Conservation (phyloP, 2,113 vertebrate genomes). For the Hydrolagus affinis region DNA sequence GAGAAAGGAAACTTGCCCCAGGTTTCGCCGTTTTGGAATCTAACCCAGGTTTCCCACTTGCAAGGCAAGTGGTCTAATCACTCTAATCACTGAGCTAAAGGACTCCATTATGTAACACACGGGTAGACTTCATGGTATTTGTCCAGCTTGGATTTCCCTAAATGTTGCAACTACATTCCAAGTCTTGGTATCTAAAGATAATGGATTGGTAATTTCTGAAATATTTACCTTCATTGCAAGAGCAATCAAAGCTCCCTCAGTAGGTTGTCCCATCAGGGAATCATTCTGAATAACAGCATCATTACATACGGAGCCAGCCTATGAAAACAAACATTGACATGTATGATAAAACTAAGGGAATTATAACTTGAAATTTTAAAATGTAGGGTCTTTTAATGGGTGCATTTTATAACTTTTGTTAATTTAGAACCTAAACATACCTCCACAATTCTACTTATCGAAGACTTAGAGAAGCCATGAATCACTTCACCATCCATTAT, state of each 20-base stretch:
- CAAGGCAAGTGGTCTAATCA: no score
- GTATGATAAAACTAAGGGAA: background rate
- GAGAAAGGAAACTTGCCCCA: no score
- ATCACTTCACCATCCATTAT: slow-evolving; percentile 75
- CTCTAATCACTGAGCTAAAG: no score
- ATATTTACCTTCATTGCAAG: slow-evolving; percentile 88
- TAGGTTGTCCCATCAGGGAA: slow-evolving; percentile 84
- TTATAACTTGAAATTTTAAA: background rate
- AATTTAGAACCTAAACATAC: slow-evolving; percentile 50
- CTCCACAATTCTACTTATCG: slow-evolving; percentile 82
- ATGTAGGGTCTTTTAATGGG: background rate
- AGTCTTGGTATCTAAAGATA: background rate
- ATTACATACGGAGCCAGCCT: slow-evolving; percentile 92
- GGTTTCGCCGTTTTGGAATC: no score
- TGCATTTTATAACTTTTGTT: background rate
- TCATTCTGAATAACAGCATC: slow-evolving; percentile 86
- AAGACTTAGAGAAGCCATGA: slow-evolving; percentile 80
- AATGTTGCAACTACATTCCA: no score
- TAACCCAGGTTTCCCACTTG: no score
- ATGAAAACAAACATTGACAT: slow-evolving; percentile 11
- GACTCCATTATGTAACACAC: no score
- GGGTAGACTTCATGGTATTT: no score
- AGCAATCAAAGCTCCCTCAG: slow-evolving; percentile 87
- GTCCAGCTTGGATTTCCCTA: no score
- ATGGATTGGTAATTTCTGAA: slow-evolving; percentile 9